phyloP scores from a whole-genome alignment of 1,140 invertebrate genomes.

The Ylistrum balloti region DNA sequence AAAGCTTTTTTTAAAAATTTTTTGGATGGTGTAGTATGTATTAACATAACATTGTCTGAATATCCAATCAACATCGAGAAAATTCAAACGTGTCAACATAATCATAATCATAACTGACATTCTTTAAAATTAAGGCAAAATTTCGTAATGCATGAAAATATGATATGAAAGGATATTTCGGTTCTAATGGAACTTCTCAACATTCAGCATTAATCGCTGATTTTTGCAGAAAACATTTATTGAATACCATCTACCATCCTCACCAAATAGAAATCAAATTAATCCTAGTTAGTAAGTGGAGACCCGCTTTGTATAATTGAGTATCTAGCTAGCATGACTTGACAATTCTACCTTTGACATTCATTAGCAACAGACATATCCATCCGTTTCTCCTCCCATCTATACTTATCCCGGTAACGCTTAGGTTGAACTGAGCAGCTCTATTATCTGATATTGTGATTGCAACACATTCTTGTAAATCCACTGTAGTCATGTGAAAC shows the following conservation, averaged over 20 bases:
- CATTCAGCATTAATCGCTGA: background rate
- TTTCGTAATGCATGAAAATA: too few relatives aligned
- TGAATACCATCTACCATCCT: background rate
- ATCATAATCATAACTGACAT: too few relatives aligned
- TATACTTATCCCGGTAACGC: background rate
- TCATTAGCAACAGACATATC: background rate
- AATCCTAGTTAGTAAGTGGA: background rate
- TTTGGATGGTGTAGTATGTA: too few relatives aligned
- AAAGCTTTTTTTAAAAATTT: too few relatives aligned
- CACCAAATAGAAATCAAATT: background rate
- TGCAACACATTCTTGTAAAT: background rate
- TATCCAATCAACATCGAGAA: too few relatives aligned
- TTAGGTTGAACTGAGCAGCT: background rate
- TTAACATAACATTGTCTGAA: too few relatives aligned
- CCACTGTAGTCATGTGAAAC: too few relatives aligned
- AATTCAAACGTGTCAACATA: too few relatives aligned
- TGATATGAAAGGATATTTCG: too few relatives aligned
- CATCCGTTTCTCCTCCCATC: background rate
- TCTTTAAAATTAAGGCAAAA: too few relatives aligned
- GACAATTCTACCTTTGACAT: background rate
- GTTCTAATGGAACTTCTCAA: too few relatives aligned
- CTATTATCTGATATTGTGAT: background rate
- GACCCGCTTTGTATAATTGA: background rate
- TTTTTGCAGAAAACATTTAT: background rate
- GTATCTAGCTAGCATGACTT: background rate